Percentiles rank a stretch among this genome's conserved stretches.
These are phyloP conservation scores for Fragum fragum DNA, from an alignment of 2,888 invertebrate species.

Conservation along the genomic window DNA sequence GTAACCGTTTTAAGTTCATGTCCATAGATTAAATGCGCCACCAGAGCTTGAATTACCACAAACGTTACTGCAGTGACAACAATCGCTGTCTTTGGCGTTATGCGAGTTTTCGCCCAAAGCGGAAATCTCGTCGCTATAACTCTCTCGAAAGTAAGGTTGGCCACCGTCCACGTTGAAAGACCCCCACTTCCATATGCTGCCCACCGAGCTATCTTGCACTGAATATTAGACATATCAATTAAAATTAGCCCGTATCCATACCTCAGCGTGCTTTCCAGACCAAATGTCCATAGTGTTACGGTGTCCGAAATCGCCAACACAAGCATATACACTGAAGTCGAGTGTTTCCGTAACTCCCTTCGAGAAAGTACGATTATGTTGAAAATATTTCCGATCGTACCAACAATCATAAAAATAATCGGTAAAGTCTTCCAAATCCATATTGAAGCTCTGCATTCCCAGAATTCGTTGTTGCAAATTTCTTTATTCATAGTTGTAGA, in stretches of 20 bases:
- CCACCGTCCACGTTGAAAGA: background rate
- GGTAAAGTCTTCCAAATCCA: slow-evolving; percentile 2
- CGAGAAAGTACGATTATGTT: background rate
- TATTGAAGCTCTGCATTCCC: background rate
- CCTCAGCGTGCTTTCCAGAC: background rate
- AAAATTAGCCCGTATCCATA: background rate
- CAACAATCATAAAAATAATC: background rate
- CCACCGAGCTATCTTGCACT: slow-evolving; percentile 4
- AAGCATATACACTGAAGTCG: background rate
- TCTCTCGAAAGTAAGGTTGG: background rate
- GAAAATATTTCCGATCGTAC: slow-evolving; percentile 5
- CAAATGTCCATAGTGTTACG: background rate
- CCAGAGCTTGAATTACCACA: background rate
- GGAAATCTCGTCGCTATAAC: background rate
- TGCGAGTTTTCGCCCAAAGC: background rate
- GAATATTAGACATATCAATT: background rate
- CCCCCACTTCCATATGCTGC: background rate
- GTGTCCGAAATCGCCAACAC: background rate
- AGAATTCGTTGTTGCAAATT: background rate
- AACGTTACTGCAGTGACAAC: background rate
- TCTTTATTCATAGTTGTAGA: background rate
- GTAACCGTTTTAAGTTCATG: background rate
- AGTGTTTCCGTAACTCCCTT: background rate
- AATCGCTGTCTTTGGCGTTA: background rate
- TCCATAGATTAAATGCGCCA: background rate